Evolutionary conservation across 2,113 vertebrate species (phyloP).

Genomic region (Phrynosoma platyrhinos): DNA sequence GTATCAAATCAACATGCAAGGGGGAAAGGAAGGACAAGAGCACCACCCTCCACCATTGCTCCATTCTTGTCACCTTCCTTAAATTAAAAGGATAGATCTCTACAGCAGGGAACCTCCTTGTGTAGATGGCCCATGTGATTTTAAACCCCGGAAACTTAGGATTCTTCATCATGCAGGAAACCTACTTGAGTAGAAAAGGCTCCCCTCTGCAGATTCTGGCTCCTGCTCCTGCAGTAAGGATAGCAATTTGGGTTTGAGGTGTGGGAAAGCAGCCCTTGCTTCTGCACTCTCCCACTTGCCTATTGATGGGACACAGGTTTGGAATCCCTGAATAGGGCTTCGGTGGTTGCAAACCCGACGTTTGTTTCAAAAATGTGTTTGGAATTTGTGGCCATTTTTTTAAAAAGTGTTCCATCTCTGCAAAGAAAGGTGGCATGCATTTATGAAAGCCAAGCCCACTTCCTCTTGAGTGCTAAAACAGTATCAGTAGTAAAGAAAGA

Average conservation of each 20-base stretch:
- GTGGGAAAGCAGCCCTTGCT: too few species aligned
- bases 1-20: background rate
- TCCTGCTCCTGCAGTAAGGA: too few species aligned
- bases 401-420: too few species aligned
- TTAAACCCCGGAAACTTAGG: background rate
- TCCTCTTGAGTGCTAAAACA: constrained; percentile 25
- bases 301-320: background rate
- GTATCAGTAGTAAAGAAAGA: background rate
- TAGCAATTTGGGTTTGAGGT: too few species aligned
- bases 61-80: background rate
- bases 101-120: background rate
- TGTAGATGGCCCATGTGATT: background rate
- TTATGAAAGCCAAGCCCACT: constrained; percentile 19
- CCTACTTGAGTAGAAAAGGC: too few species aligned
- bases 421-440: constrained; percentile 2
- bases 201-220: too few species aligned
- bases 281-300: background rate
- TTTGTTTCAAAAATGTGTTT: constrained; percentile 1
- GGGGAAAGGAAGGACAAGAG: background rate
- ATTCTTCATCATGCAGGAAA: background rate
- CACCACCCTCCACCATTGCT: background rate
- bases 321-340: background rate
- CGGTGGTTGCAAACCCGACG: too few species aligned
- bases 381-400: background rate
- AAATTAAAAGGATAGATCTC: background rate